Evolutionary conservation across 2,888 invertebrate genomes (phyloP).

Genomic region (Drosophila flavopinicola): DNA sequence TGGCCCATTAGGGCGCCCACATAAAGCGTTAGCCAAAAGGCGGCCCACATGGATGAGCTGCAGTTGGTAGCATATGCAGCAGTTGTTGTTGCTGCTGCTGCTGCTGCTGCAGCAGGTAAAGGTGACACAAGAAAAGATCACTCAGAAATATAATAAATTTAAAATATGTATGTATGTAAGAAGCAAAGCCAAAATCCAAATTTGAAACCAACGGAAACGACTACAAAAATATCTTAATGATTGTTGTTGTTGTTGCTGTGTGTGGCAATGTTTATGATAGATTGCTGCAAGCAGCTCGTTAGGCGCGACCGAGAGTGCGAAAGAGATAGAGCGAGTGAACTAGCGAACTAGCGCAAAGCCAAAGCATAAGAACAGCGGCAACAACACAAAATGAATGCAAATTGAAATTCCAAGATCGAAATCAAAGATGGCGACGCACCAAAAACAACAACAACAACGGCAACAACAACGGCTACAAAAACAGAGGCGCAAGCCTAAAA

Average conservation of each 20-base stretch:
- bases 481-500: conserved; percentile 61
- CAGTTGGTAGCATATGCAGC: conserved; percentile 11
- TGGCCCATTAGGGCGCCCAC: conserved; percentile 70
- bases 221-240: conserved; percentile 60
- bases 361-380: conserved; percentile 4
- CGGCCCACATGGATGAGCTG: conserved; percentile 19
- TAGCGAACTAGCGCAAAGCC: conserved; percentile 1
- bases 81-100: conserved; percentile 2
- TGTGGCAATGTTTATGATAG: conserved; percentile 61
- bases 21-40: conserved; percentile 36
- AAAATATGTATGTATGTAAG: no score
- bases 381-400: conserved; percentile 53
- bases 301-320: conserved; percentile 16
- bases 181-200: conserved; percentile 14
- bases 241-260: neutral
- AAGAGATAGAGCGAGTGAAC: neutral
- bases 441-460: conserved; percentile 43
- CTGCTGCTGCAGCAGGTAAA: conserved; percentile 25
- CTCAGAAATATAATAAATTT: neutral
- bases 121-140: conserved; percentile 31
- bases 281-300: conserved; percentile 57
- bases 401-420: conserved; percentile 76
- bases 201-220: conserved; percentile 48
- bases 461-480: conserved; percentile 59
- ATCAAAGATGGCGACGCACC: conserved; percentile 58